Percentiles rank a stretch among this genome's conserved stretches.
These are phyloP conservation scores for Pangasius mekongensis DNA, from an alignment of 2,797 vertebrate genomes.

Conservation along the genomic window DNA sequence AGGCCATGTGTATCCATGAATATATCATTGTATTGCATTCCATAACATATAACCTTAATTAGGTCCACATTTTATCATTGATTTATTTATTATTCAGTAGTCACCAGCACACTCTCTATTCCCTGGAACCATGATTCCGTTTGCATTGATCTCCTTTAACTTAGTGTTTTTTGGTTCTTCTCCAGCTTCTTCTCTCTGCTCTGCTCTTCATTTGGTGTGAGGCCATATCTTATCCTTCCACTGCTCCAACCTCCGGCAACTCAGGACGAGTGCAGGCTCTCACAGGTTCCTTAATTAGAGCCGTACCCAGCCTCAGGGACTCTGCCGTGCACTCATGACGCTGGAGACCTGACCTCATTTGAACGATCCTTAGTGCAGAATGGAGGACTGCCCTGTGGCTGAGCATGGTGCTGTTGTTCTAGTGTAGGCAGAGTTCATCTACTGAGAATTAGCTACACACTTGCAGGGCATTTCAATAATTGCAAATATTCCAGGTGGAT, in stretches of 20 bases:
- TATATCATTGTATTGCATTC: conserved; percentile 13
- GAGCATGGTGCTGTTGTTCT: background rate
- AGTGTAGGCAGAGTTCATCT: background rate
- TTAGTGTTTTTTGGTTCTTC: conserved; percentile 4
- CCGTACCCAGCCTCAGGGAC: conserved; percentile 29
- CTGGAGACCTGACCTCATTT: conserved; percentile 47
- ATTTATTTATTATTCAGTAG: background rate
- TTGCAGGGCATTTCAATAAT: background rate
- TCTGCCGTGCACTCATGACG: conserved; percentile 10
- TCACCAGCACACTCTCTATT: background rate
- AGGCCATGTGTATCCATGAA: conserved; percentile 3
- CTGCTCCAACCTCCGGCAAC: conserved; percentile 27
- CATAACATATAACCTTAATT: background rate
- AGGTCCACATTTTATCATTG: background rate
- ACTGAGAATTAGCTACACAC: conserved; percentile 1
- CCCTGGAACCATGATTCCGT: conserved; percentile 7
- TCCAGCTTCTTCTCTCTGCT: conserved; percentile 21
- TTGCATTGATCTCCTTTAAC: conserved; percentile 24
- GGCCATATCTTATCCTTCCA: conserved; percentile 46
- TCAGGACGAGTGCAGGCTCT: conserved; percentile 38
- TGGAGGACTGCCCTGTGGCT: conserved; percentile 51
- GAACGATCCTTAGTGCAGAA: conserved; percentile 46
- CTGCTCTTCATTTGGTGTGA: conserved; percentile 33
- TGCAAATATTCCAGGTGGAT: background rate
- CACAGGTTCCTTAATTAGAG: conserved; percentile 54